Conservation (phyloP, 53 echinoderm and acorn worm genomes). For the Temnopleurus reevesii region DNA sequence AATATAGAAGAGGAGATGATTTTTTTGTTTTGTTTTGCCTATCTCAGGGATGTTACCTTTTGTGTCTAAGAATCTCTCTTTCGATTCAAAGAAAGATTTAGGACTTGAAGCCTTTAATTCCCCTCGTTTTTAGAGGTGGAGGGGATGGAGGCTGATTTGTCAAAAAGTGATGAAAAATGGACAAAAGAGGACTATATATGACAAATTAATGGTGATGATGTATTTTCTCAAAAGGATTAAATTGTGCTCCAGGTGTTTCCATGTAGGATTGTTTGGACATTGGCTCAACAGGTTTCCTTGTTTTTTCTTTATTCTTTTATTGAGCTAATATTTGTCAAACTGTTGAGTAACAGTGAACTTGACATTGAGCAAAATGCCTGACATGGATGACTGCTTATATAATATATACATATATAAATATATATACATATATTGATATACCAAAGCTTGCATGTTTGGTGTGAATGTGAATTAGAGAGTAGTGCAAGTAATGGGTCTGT, state of each 20-base stretch:
- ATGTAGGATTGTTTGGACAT: neutral
- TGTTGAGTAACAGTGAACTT: neutral
- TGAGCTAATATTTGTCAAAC: neutral
- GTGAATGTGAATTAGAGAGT: constrained; percentile 3
- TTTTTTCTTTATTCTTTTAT: neutral
- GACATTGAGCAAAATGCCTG: neutral
- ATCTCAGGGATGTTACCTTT: constrained; percentile 62
- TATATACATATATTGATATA: constrained; percentile 42
- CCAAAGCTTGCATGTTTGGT: constrained; percentile 48
- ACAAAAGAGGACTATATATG: constrained; percentile 29
- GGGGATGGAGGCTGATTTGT: constrained; percentile 24
- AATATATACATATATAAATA: constrained; percentile 39
- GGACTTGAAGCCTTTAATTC: constrained; percentile 28
- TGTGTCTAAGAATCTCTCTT: constrained; percentile 59
- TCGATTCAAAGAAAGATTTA: neutral
- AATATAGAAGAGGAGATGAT: neutral
- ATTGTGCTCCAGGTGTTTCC: neutral
- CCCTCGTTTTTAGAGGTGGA: constrained; percentile 33
- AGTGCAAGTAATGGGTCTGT: constrained; percentile 2
- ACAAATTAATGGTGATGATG: neutral
- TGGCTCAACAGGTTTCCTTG: neutral
- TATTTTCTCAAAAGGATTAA: constrained; percentile 17
- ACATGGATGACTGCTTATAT: constrained; percentile 20
- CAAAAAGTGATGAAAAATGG: constrained; percentile 7
- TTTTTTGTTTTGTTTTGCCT: constrained; percentile 36